These are phyloP conservation scores for Ellobium chinense DNA, from an alignment of 2,888 invertebrate species.

Conservation along the genomic window DNA sequence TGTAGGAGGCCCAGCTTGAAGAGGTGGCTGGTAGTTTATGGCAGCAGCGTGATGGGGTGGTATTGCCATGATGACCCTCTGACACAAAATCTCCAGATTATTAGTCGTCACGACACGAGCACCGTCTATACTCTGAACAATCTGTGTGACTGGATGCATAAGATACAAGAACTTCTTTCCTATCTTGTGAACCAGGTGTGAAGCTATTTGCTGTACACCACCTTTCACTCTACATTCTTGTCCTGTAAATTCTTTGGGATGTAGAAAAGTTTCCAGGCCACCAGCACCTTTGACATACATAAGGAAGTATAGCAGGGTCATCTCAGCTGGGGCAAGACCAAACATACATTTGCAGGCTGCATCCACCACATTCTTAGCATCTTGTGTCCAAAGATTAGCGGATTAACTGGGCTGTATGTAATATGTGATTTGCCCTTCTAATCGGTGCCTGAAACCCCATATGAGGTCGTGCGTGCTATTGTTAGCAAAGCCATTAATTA, in stretches of 20 bases:
- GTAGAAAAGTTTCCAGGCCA: slow-evolving; percentile 62
- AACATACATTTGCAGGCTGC: slow-evolving; percentile 69
- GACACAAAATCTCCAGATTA: slow-evolving; percentile 57
- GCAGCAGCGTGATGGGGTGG: slow-evolving; percentile 68
- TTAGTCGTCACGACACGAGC: slow-evolving; percentile 56
- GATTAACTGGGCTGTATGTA: no score
- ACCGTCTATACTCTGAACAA: slow-evolving; percentile 58
- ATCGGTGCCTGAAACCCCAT: no score
- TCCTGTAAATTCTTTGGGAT: slow-evolving; percentile 60
- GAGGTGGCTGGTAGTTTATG: slow-evolving; percentile 64
- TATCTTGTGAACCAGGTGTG: slow-evolving; percentile 58
- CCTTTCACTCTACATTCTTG: slow-evolving; percentile 70
- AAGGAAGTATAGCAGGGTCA: slow-evolving; percentile 71
- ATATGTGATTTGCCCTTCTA: no score
- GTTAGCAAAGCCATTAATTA: no score
- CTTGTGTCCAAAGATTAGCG: no score
- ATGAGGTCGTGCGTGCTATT: no score
- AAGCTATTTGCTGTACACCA: slow-evolving; percentile 64
- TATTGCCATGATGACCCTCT: slow-evolving; percentile 66
- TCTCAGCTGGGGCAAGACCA: slow-evolving; percentile 65
- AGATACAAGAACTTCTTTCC: slow-evolving; percentile 59
- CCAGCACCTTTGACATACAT: slow-evolving; percentile 68
- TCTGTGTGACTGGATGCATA: slow-evolving; percentile 57
- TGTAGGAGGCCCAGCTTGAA: slow-evolving; percentile 66
- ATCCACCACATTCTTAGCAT: slow-evolving; percentile 61